A percentile compares a stretch with the other conserved stretches of the same genome.
These are phyloP conservation scores for Drosophila subobscura DNA, from an alignment of 1,140 invertebrate genomes.

Conservation along the genomic window DNA sequence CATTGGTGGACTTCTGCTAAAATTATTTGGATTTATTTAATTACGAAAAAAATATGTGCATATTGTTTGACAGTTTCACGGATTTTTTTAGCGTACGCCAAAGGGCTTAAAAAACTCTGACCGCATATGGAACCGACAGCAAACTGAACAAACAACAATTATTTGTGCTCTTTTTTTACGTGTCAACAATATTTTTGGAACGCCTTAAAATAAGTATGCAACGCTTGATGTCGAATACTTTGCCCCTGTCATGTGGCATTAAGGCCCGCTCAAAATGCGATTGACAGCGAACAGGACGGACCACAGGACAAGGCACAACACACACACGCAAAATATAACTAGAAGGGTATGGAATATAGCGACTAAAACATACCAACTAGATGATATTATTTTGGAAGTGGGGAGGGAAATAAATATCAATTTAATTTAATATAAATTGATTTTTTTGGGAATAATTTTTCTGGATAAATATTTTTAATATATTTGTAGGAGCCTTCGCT, in stretches of 20 bases:
- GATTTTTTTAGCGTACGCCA: conserved; percentile 7
- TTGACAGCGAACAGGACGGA: conserved; percentile 53
- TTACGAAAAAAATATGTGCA: conserved; percentile 2
- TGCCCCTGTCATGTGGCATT: conserved; percentile 69
- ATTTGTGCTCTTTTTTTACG: conserved; percentile 24
- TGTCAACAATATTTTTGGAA: conserved; percentile 7
- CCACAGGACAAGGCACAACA: background rate
- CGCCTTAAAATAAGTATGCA: conserved; percentile 79
- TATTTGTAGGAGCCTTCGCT: no score
- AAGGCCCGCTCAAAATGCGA: conserved; percentile 64
- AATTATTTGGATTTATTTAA: conserved; percentile 7
- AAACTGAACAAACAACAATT: conserved; percentile 6
- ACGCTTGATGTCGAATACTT: conserved; percentile 34
- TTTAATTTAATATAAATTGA: no score
- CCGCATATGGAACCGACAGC: background rate
- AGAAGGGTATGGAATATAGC: no score
- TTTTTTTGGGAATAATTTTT: no score
- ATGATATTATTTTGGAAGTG: no score
- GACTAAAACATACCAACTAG: no score
- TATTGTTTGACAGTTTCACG: conserved; percentile 9
- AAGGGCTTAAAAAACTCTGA: background rate
- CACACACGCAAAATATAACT: conserved; percentile 7
- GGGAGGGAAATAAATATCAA: no score
- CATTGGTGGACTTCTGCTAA: no score
- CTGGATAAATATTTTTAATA: no score